Percentiles rank a stretch among this genome's conserved stretches.
Conservation (phyloP, 2,797 vertebrate species). For the Taeniopygia guttata region DNA sequence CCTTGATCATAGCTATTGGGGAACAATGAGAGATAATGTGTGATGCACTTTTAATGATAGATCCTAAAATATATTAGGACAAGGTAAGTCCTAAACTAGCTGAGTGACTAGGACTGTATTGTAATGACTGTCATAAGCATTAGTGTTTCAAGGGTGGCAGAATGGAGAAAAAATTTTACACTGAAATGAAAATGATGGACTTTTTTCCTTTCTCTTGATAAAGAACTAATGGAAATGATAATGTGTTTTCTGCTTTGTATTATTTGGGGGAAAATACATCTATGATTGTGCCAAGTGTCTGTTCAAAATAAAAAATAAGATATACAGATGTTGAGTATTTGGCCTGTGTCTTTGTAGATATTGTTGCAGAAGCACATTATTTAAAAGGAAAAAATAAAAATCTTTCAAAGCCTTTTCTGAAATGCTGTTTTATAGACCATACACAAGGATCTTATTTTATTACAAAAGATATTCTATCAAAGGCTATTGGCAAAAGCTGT, state of each 20-base stretch:
- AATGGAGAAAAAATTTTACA: not conserved
- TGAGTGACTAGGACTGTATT: not conserved
- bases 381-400: conserved; percentile 47
- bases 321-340: conserved; percentile 39
- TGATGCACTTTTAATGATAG: not conserved
- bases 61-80: not conserved
- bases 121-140: not conserved
- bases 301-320: conserved; percentile 9
- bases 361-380: conserved; percentile 19
- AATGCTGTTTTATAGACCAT: conserved; percentile 41
- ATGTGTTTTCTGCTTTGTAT: not conserved
- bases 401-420: conserved; percentile 57
- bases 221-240: not conserved
- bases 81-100: not conserved
- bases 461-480: conserved; percentile 28
- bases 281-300: not conserved
- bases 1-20: not conserved
- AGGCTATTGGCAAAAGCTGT: conserved; percentile 24
- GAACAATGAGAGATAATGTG: not conserved
- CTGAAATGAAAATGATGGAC: not conserved
- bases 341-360: conserved; percentile 3
- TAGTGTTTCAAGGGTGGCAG: not conserved
- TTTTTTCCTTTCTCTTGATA: not conserved
- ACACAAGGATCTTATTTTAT: conserved; percentile 43
- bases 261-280: not conserved